phyloP scores from a whole-genome alignment of 2,797 vertebrate genomes.

The Sphenodon punctatus region DNA sequence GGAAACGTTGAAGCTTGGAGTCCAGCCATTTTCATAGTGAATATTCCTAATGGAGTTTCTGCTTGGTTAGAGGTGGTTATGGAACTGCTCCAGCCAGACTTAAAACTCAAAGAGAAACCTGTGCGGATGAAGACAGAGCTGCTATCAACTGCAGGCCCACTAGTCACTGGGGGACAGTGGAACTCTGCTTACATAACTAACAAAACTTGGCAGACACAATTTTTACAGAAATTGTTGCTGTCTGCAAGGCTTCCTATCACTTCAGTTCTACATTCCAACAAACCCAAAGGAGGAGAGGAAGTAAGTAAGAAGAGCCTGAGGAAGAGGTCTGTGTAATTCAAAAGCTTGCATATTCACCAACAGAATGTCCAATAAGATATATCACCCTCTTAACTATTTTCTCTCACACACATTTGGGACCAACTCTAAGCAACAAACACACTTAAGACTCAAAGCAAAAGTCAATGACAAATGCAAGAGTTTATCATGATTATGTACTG shows the following conservation, averaged over 20 bases:
- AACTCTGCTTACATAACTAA: not conserved
- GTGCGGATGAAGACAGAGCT: not conserved
- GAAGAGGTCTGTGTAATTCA: no score
- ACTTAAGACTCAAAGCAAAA: not conserved
- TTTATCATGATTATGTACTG: not conserved
- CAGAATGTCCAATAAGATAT: no score
- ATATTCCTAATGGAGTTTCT: slow-evolving; percentile 32
- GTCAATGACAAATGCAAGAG: not conserved
- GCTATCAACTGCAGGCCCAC: not conserved
- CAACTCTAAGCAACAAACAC: no score
- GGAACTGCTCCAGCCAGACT: not conserved
- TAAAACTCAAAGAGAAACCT: not conserved
- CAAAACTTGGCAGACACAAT: not conserved
- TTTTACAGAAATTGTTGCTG: not conserved
- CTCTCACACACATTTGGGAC: no score
- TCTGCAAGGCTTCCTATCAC: not conserved
- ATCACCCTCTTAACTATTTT: no score
- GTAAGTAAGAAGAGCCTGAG: no score
- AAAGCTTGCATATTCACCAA: no score
- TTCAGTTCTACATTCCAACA: not conserved
- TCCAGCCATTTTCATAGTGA: not conserved
- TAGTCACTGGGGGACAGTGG: not conserved
- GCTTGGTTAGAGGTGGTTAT: not conserved
- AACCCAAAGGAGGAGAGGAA: no score
- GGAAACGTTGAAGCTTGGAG: slow-evolving; percentile 60